Percentiles rank a stretch among this genome's conserved stretches.
phyloP scores from a whole-genome alignment of 2,113 vertebrate species.

The Maccullochella peelii region DNA sequence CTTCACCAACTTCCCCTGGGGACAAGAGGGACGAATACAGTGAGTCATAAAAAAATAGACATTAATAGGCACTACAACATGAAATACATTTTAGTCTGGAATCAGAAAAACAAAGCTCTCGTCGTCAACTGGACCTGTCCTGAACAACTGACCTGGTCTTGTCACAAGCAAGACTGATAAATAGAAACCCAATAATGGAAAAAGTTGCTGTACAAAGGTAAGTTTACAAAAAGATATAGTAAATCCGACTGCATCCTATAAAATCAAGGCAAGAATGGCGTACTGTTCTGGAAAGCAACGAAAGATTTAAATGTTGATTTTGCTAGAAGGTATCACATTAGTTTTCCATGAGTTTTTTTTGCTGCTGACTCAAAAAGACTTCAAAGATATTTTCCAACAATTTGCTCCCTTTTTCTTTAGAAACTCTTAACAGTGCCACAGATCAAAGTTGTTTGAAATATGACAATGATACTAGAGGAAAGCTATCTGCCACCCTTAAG shows the following conservation, averaged over 20 bases:
- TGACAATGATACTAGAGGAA: neutral
- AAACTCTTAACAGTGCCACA: neutral
- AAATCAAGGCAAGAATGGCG: neutral
- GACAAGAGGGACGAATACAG: slow-evolving; percentile 11
- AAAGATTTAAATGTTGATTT: neutral
- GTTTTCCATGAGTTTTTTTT: neutral
- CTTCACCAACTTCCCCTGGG: slow-evolving; percentile 97
- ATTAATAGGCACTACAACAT: too few relatives aligned
- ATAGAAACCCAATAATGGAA: neutral
- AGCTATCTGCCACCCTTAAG: neutral
- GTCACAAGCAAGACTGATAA: neutral
- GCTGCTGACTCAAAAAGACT: neutral
- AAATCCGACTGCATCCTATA: neutral
- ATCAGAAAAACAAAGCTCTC: neutral
- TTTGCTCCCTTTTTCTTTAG: neutral
- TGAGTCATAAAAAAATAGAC: slow-evolving; percentile 4
- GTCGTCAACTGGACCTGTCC: neutral
- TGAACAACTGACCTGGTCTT: neutral
- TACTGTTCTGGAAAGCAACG: neutral
- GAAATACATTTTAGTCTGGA: neutral
- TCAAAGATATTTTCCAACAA: neutral
- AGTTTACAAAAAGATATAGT: too few relatives aligned
- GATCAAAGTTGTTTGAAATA: neutral
- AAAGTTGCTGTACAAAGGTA: neutral
- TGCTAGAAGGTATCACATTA: neutral